phyloP scores from a whole-genome alignment of 2,797 vertebrate genomes.

The Peromyscus eremicus region DNA sequence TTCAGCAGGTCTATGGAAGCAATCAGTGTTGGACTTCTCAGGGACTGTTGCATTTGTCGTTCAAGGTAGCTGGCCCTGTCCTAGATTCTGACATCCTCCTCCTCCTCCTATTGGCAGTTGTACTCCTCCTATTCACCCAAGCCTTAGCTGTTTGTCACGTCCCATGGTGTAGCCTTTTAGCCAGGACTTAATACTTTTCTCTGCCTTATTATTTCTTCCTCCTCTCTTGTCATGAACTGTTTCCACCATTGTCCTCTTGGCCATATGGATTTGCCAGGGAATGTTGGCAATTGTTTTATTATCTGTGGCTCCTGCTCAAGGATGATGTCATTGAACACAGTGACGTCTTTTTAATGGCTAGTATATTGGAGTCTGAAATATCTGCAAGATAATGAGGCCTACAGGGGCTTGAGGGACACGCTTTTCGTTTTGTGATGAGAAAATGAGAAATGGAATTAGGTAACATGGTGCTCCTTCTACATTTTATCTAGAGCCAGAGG shows the following conservation, averaged over 20 bases:
- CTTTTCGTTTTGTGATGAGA: slow-evolving; percentile 63
- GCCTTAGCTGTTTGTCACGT: not conserved
- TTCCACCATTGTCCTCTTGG: slow-evolving; percentile 75
- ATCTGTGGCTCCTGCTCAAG: slow-evolving; percentile 79
- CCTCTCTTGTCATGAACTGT: slow-evolving; percentile 59
- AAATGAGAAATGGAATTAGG: slow-evolving; percentile 64
- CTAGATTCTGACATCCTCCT: slow-evolving; percentile 13
- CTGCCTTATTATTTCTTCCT: slow-evolving; percentile 67
- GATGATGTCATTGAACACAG: slow-evolving; percentile 77
- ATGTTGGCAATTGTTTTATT: slow-evolving; percentile 80
- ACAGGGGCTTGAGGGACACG: not conserved
- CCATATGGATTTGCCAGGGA: slow-evolving; percentile 68
- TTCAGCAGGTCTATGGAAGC: slow-evolving; percentile 27
- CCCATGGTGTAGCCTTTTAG: not conserved
- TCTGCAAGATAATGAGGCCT: slow-evolving; percentile 77
- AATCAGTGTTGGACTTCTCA: not conserved
- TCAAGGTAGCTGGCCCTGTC: not conserved
- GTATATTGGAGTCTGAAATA: slow-evolving; percentile 77
- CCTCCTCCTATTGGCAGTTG: not conserved
- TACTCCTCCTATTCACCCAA: not conserved
- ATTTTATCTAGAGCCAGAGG: slow-evolving; percentile 32
- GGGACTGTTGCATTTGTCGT: not conserved
- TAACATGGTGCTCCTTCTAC: slow-evolving; percentile 3
- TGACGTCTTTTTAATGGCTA: slow-evolving; percentile 81
- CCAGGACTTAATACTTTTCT: slow-evolving; percentile 57